Conservation (phyloP, 64 coral and sea anemone species). For the Stichodactyla mertensii region DNA sequence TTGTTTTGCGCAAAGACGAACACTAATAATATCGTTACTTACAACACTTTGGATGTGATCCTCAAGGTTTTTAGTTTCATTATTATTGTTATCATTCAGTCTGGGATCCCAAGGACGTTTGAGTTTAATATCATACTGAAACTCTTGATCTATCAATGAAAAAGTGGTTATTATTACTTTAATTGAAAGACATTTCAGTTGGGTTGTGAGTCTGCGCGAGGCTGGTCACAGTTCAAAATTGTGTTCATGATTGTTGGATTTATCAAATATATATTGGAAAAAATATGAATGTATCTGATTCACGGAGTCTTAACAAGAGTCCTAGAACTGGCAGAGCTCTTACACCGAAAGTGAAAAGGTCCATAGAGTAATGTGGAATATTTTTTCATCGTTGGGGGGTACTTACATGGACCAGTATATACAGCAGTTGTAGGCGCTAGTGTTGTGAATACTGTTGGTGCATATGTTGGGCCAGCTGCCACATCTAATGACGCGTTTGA, state of each 20-base stretch:
- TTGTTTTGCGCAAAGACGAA: background rate
- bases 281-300: too few relatives aligned
- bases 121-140: conserved; percentile 45
- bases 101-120: conserved; percentile 41
- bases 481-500: background rate
- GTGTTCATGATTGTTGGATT: background rate
- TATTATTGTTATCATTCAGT: conserved; percentile 35
- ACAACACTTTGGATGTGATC: conserved; percentile 36
- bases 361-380: too few relatives aligned
- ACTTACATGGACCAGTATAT: conserved; percentile 9
- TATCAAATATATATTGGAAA: too few relatives aligned
- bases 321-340: too few relatives aligned
- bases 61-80: conserved; percentile 21
- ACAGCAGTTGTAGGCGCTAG: background rate
- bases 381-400: background rate
- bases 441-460: background rate
- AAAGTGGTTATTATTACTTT: background rate
- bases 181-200: background rate
- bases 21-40: conserved; percentile 7
- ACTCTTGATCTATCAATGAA: conserved; percentile 43
- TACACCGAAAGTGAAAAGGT: too few relatives aligned
- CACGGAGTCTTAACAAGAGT: too few relatives aligned
- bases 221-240: background rate
- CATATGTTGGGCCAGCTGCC: background rate
- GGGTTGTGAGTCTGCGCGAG: background rate